Conservation (phyloP, 2,797 vertebrate genomes). For the Crenichthys baileyi region DNA sequence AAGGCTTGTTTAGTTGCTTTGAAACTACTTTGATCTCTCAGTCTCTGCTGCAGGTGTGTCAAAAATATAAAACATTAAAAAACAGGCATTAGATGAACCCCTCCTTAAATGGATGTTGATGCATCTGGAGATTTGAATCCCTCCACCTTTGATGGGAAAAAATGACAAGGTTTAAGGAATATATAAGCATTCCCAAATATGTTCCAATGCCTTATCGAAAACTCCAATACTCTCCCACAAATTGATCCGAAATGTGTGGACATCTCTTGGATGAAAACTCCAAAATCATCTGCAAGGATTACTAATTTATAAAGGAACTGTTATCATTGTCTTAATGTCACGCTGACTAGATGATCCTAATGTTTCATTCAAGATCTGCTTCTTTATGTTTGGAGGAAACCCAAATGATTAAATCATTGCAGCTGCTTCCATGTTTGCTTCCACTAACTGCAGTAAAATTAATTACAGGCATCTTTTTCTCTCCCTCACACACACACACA, state of each 20-base stretch:
- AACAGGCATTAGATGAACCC: neutral
- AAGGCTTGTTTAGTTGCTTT: neutral
- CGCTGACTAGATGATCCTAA: neutral
- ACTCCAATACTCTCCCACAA: neutral
- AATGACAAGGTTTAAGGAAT: conserved; percentile 7
- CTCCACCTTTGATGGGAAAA: neutral
- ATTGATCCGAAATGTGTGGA: neutral
- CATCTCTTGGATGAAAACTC: neutral
- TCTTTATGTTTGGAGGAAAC: conserved; percentile 2
- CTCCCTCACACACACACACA: conserved; percentile 16
- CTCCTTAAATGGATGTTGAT: conserved; percentile 9
- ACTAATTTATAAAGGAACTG: neutral
- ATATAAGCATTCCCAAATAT: conserved; percentile 2
- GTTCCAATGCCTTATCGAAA: neutral
- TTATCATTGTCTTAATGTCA: neutral
- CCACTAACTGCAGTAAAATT: conserved; percentile 28
- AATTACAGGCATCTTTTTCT: conserved; percentile 20
- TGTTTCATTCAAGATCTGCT: conserved; percentile 1
- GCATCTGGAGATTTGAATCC: neutral
- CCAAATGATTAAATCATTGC: conserved; percentile 30
- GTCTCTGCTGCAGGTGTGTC: neutral
- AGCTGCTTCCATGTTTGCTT: conserved; percentile 38
- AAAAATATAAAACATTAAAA: conserved; percentile 7
- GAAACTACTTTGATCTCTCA: neutral
- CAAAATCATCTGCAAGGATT: neutral